Evolutionary conservation across 2,113 vertebrate genomes (phyloP).

Genomic region (Upupa epops): DNA sequence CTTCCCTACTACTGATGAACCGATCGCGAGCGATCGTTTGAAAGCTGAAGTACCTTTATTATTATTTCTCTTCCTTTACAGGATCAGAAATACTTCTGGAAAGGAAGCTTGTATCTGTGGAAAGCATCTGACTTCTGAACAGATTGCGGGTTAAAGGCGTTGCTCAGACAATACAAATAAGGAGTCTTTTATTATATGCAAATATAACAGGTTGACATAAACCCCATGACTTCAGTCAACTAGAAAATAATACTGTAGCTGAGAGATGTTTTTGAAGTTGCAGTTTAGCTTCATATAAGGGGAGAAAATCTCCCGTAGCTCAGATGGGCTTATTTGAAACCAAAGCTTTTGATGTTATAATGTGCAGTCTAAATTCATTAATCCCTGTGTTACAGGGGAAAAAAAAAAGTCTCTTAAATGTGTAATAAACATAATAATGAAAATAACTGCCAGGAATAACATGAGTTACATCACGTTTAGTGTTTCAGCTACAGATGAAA

Average conservation of each 20-base stretch:
- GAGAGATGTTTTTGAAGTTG: constrained; percentile 61
- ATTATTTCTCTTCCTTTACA: constrained; percentile 3
- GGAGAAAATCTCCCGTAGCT: constrained; percentile 62
- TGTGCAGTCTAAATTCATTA: constrained; percentile 70
- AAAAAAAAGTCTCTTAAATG: constrained; percentile 58
- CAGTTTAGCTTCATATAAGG: constrained; percentile 55
- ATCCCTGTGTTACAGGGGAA: constrained; percentile 33
- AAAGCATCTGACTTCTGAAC: constrained; percentile 51
- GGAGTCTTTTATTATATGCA: constrained; percentile 60
- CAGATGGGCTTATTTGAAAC: constrained; percentile 66
- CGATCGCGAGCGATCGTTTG: neutral
- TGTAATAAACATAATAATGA: constrained; percentile 74
- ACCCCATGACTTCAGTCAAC: constrained; percentile 50
- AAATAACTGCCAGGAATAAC: constrained; percentile 65
- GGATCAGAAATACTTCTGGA: constrained; percentile 25
- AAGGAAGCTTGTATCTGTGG: neutral
- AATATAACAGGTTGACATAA: constrained; percentile 56
- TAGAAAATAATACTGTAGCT: constrained; percentile 61
- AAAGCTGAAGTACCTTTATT: neutral
- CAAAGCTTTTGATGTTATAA: constrained; percentile 70
- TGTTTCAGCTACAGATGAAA: constrained; percentile 58
- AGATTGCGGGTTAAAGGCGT: constrained; percentile 31
- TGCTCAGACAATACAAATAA: constrained; percentile 32
- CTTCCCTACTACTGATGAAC: neutral
- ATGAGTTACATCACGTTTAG: constrained; percentile 60